Evolutionary conservation across 2,113 vertebrate genomes (phyloP).

Genomic region (Ahaetulla prasina): DNA sequence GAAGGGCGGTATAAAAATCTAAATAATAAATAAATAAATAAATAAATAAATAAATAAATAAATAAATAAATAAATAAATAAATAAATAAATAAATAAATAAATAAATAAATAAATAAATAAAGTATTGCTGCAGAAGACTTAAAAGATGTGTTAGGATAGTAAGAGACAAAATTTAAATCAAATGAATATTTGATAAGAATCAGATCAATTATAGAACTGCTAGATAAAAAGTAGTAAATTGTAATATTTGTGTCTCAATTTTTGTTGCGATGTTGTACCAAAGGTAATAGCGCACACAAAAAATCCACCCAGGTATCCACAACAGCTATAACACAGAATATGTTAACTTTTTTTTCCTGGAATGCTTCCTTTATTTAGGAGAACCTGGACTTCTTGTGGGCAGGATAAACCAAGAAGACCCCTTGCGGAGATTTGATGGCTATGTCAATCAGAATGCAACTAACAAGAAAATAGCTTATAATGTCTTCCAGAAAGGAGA

Average conservation of each 20-base stretch:
- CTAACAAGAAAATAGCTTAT: constrained; percentile 85
- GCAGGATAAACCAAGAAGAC: constrained; percentile 88
- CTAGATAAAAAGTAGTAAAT: background rate
- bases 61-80: too few species aligned
- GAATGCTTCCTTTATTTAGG: constrained; percentile 65
- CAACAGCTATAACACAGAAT: background rate
- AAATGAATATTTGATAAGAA: background rate
- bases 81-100: too few species aligned
- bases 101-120: too few species aligned
- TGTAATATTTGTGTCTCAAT: background rate
- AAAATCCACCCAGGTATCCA: background rate
- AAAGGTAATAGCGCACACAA: background rate
- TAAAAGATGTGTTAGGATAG: background rate
- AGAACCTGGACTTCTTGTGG: constrained; percentile 92
- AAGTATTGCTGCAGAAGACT: background rate
- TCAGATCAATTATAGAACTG: background rate
- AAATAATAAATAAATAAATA: too few species aligned
- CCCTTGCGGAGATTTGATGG: constrained; percentile 93
- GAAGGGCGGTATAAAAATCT: too few species aligned
- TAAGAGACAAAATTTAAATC: background rate
- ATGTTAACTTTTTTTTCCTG: background rate
- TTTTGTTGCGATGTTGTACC: background rate
- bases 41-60: too few species aligned
- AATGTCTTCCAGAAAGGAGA: constrained; percentile 91
- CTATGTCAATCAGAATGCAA: constrained; percentile 87